Conservation (phyloP, 2,888 invertebrate species). For the Sussaba pulchella region DNA sequence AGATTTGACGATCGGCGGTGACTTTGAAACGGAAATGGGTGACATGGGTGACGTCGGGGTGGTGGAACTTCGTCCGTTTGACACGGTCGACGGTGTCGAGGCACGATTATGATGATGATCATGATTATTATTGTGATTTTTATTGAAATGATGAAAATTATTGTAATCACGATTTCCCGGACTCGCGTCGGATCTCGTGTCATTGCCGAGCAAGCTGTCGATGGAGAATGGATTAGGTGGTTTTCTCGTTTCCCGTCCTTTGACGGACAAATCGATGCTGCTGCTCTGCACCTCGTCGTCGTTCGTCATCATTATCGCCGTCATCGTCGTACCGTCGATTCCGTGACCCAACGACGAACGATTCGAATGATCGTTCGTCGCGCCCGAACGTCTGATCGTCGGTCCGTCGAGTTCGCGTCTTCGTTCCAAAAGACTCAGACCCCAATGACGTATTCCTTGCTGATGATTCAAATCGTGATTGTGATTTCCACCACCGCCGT, state of each 20-base stretch:
- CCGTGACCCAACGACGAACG: constrained; percentile 56
- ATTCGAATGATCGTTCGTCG: constrained; percentile 47
- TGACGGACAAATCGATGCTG: constrained; percentile 83
- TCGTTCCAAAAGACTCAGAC: constrained; percentile 84
- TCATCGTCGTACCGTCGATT: constrained; percentile 70
- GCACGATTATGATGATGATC: constrained; percentile 73
- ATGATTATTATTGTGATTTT: constrained; percentile 66
- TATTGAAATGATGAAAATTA: constrained; percentile 71
- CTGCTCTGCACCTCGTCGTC: constrained; percentile 83
- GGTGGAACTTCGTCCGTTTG: constrained; percentile 79
- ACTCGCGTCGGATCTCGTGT: constrained; percentile 74
- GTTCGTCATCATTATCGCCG: constrained; percentile 81
- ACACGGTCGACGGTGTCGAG: constrained; percentile 76
- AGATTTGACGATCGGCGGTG: constrained; percentile 71
- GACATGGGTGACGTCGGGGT: constrained; percentile 78
- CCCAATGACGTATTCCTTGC: constrained; percentile 82
- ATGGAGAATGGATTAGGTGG: constrained; percentile 94
- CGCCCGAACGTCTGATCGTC: constrained; percentile 40
- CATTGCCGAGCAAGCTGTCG: constrained; percentile 90
- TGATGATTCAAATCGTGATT: constrained; percentile 80
- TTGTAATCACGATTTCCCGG: constrained; percentile 51
- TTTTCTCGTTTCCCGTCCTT: constrained; percentile 87
- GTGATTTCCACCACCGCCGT: constrained; percentile 55
- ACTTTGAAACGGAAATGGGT: constrained; percentile 79
- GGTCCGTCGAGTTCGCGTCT: constrained; percentile 83